A percentile compares a stretch with the other conserved stretches of the same genome.
phyloP scores from a whole-genome alignment of 2,888 invertebrate genomes.

The Steromphala cineraria region DNA sequence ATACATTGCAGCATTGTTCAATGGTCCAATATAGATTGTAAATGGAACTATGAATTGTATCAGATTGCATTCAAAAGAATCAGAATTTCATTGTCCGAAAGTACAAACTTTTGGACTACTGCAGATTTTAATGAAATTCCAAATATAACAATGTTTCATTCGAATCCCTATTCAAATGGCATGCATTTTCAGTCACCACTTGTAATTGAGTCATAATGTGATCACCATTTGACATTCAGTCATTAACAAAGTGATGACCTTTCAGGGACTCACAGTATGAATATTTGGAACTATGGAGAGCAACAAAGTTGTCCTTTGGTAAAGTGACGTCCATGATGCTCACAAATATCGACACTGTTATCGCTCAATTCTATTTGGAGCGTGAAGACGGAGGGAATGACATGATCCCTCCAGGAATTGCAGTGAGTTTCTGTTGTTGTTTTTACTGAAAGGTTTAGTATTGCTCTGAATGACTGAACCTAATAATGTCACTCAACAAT shows the following conservation, averaged over 20 bases:
- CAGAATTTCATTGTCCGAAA: too few relatives aligned
- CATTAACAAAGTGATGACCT: background rate
- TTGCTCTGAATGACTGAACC: background rate
- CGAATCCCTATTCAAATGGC: too few relatives aligned
- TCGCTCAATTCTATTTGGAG: slow-evolving; percentile 46
- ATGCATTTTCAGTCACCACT: too few relatives aligned
- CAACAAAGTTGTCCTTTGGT: slow-evolving; percentile 41
- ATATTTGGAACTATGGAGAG: slow-evolving; percentile 54
- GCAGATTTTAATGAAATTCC: too few relatives aligned
- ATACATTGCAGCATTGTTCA: too few relatives aligned
- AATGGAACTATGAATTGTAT: too few relatives aligned
- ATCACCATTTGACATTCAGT: background rate
- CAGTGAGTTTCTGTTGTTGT: slow-evolving; percentile 33
- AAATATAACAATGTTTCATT: too few relatives aligned
- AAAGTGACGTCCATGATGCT: slow-evolving; percentile 44
- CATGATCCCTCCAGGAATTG: slow-evolving; percentile 44
- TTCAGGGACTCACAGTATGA: slow-evolving; percentile 49
- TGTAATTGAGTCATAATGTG: too few relatives aligned
- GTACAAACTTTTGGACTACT: too few relatives aligned
- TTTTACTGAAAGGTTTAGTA: background rate
- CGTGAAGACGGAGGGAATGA: slow-evolving; percentile 33
- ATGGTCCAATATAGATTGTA: too few relatives aligned
- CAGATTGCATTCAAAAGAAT: too few relatives aligned
- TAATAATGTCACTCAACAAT: too few relatives aligned
- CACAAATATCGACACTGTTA: slow-evolving; percentile 43